Evolutionary conservation across 2,888 invertebrate species (phyloP), one percentile per base, ranked within the genome.

Genomic region (Chrysolina oricalcia): DNA sequence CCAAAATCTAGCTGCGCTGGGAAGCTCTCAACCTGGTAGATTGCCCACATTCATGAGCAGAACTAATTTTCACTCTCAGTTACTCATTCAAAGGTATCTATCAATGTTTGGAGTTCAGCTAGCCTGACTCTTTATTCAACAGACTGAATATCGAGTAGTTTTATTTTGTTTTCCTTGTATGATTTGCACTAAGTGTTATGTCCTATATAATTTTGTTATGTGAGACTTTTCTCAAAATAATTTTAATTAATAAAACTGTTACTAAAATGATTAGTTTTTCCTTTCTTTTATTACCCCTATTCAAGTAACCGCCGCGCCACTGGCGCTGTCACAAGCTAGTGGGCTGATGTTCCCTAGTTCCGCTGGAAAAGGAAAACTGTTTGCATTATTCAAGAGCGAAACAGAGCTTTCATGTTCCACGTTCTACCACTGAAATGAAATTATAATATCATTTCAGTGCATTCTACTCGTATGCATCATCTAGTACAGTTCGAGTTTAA

Each of bases 61-160:
- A 59, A 90, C 96, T 2, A 90, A 91, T 21, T 91, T 91, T 69
- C 92, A 93, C 41, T 91, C 93, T 82, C 92, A 93, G 75, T 89
- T 89, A 59, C 93, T 93, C 73, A 89, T 97, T 27, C 92, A 93
- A 80, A 89, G 90, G 77, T 96, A 96, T 88, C 91, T 95, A 65
- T 89, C 91, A 74, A 91, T 91, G 70, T 94, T 93, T 84, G 92
- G 92, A 73, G 92, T 95, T 65, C 92, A 92, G 81, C 87, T 94
- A 76, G 89, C 87, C 77, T 92, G 87, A 72, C 21, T 68, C 40
- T n/a, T 19, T n/a, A 40, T 46, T 40, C 17, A 43, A n/a, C 41
- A 68, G 69, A 73, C 73, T 73, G 73, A 73, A 65, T 41, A 43
- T 46, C n/a, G 35, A 46, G 23, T 21, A 35, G 50, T n/a, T 48